A percentile compares a stretch with the other conserved stretches of the same genome.
Evolutionary conservation across 2,113 vertebrate genomes (phyloP).

Genomic region (Synchiropus splendidus): DNA sequence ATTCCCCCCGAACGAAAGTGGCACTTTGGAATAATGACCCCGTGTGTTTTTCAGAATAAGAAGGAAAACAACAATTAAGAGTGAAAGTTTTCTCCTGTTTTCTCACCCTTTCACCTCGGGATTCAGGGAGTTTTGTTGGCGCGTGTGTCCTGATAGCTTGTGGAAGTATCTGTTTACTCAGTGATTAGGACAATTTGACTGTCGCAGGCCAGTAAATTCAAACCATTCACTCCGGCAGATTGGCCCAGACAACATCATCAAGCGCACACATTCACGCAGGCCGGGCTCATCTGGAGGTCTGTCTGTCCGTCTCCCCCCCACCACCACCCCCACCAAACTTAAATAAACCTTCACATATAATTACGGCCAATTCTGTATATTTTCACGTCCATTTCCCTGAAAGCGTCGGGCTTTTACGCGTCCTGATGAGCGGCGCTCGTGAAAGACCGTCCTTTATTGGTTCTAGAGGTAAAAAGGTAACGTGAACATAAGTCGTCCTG

Average conservation of each 20-base stretch:
- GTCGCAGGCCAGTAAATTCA: constrained; percentile 68
- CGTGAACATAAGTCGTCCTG: constrained; percentile 44
- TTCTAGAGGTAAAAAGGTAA: constrained; percentile 52
- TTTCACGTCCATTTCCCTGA: constrained; percentile 61
- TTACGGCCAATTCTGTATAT: constrained; percentile 69
- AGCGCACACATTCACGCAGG: constrained; percentile 32
- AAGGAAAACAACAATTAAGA: constrained; percentile 75
- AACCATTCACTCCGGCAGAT: constrained; percentile 67
- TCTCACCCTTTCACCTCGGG: constrained; percentile 15
- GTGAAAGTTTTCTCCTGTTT: constrained; percentile 40
- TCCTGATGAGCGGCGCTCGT: constrained; percentile 35
- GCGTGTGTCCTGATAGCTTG: constrained; percentile 59
- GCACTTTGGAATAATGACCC: constrained; percentile 72
- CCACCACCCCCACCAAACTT: constrained; percentile 46
- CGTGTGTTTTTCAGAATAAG: constrained; percentile 64
- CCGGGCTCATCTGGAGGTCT: constrained; percentile 17
- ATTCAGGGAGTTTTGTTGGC: constrained; percentile 38
- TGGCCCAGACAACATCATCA: constrained; percentile 68
- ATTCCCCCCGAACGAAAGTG: constrained; percentile 65
- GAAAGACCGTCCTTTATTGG: constrained; percentile 59
- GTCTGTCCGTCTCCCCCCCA: too few relatives aligned
- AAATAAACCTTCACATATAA: constrained; percentile 71
- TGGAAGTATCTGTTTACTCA: constrained; percentile 78
- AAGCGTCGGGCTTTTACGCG: constrained; percentile 40
- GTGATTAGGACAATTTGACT: constrained; percentile 76